These are phyloP conservation scores for Rhagologus leucostigma DNA, from an alignment of 2,113 vertebrate genomes.

Conservation along the genomic window DNA sequence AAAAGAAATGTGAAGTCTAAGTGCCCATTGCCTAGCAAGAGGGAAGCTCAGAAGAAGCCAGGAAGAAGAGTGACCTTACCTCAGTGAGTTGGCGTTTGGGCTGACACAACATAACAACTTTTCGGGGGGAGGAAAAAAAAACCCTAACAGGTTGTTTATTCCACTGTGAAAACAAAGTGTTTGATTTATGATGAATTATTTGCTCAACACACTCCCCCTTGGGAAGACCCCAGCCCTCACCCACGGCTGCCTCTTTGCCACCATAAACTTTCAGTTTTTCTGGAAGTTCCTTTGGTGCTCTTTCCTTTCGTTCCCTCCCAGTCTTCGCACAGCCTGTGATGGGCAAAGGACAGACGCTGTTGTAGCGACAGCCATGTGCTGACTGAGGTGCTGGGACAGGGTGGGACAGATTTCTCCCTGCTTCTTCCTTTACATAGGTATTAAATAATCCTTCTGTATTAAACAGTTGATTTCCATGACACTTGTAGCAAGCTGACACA, in stretches of 20 bases:
- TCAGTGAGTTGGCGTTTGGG: not conserved
- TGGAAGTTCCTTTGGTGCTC: not conserved
- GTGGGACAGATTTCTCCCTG: not conserved
- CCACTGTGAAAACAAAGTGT: not conserved
- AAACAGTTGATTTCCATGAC: not conserved
- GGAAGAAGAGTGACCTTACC: not conserved
- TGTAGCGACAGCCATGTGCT: not conserved
- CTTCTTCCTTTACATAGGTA: not conserved
- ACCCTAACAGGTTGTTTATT: not conserved
- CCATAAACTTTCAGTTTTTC: not conserved
- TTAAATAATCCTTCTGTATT: not conserved
- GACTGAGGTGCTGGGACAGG: not conserved
- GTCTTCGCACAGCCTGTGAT: not conserved
- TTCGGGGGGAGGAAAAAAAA: accelerated
- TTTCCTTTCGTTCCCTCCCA: not conserved
- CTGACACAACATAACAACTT: accelerated
- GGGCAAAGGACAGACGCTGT: not conserved
- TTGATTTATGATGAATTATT: not conserved
- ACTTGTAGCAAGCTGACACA: not conserved
- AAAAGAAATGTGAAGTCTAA: not conserved
- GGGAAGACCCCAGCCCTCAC: not conserved
- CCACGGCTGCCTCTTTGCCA: accelerated
- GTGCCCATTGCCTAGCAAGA: not conserved
- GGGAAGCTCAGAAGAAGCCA: not conserved
- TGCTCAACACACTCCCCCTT: not conserved